Conservation (phyloP, 2,113 vertebrate species). For the Alethe diademata region DNA sequence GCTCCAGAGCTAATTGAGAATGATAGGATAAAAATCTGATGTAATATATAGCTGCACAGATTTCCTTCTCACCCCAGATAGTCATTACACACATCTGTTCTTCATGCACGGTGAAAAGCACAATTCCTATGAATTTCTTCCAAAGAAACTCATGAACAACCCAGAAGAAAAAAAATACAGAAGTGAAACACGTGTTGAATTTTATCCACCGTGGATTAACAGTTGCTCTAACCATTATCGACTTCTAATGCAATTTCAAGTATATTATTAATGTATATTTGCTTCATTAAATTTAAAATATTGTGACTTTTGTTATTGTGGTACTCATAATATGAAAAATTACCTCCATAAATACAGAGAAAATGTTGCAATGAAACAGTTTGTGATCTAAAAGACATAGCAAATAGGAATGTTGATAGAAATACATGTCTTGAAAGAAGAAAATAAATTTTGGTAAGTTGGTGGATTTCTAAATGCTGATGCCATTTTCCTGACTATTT, state of each 20-base stretch:
- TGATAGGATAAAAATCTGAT: conserved; percentile 13
- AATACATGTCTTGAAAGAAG: neutral
- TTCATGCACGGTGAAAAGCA: conserved; percentile 37
- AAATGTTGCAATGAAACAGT: neutral
- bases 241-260: neutral
- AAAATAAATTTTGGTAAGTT: neutral
- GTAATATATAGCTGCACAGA: conserved; percentile 38
- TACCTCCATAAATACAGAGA: neutral
- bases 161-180: neutral
- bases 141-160: conserved; percentile 2
- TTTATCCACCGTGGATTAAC: neutral
- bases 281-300: neutral
- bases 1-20: conserved; percentile 60
- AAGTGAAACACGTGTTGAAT: neutral
- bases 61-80: conserved; percentile 58
- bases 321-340: neutral
- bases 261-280: neutral
- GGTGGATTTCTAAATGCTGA: neutral
- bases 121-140: conserved; percentile 23
- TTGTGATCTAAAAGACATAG: neutral
- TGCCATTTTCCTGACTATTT: neutral
- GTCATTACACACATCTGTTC: conserved; percentile 62
- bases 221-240: neutral
- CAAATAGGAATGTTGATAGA: neutral
- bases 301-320: neutral